phyloP scores from a whole-genome alignment of 2,888 invertebrate species.

The Drosophila hamatofila region DNA sequence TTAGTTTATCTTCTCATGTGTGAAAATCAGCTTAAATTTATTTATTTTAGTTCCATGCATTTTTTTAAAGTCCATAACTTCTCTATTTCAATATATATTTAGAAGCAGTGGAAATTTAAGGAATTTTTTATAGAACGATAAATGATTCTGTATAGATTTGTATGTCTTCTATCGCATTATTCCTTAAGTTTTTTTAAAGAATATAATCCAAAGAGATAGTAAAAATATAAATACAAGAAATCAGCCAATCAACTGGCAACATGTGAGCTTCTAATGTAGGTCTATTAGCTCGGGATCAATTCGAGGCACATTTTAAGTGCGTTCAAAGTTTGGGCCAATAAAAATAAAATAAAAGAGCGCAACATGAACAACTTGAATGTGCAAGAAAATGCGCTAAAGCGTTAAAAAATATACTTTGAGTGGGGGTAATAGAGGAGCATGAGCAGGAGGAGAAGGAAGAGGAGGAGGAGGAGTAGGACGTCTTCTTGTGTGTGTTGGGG shows the following conservation, averaged over 20 bases:
- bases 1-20: no score
- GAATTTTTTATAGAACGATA: no score
- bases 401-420: slow-evolving; percentile 67
- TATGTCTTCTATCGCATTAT: no score
- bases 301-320: slow-evolving; percentile 47
- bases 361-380: slow-evolving; percentile 16
- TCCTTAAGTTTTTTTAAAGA: no score
- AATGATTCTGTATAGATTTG: no score
- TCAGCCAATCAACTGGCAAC: slow-evolving; percentile 15
- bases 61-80: no score
- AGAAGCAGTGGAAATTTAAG: no score
- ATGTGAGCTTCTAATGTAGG: slow-evolving; percentile 56
- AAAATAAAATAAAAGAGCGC: slow-evolving; percentile 47
- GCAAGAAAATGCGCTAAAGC: slow-evolving; percentile 64
- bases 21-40: no score
- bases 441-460: no score
- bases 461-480: not conserved
- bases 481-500: not conserved
- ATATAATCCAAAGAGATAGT: no score
- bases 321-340: slow-evolving; percentile 50
- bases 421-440: not conserved
- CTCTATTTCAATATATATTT: no score
- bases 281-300: slow-evolving; percentile 55
- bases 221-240: not conserved
- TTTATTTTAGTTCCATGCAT: no score